phyloP scores from a whole-genome alignment of 2,888 invertebrate species.

The Oligia strigilis region DNA sequence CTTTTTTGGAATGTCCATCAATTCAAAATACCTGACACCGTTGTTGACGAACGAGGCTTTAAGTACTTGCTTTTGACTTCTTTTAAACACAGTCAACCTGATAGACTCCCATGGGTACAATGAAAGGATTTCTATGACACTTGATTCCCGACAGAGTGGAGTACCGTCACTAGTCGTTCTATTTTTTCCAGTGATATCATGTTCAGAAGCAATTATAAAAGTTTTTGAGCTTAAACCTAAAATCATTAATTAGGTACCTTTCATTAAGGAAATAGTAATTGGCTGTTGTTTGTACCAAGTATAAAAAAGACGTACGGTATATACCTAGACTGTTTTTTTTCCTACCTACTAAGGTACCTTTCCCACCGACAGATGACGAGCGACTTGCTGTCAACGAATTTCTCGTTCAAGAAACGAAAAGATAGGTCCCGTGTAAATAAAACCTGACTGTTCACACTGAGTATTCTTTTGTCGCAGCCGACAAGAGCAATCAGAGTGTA shows the following conservation, averaged over 20 bases:
- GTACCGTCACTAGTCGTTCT: constrained; percentile 19
- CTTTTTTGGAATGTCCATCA: constrained; percentile 91
- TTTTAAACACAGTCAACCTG: constrained; percentile 89
- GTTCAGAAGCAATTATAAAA: constrained; percentile 68
- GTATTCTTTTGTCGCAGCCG: background rate
- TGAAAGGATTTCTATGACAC: constrained; percentile 63
- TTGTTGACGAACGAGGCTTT: constrained; percentile 90
- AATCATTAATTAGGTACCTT: constrained; percentile 9
- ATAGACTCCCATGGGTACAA: constrained; percentile 69
- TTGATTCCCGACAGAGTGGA: constrained; percentile 34
- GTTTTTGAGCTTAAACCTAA: constrained; percentile 74
- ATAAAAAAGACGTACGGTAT: background rate
- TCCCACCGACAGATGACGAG: background rate
- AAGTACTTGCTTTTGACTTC: constrained; percentile 90
- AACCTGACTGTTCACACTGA: background rate
- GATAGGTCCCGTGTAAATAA: background rate
- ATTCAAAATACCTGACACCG: constrained; percentile 91
- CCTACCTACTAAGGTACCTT: background rate
- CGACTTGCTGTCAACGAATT: background rate
- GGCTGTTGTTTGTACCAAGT: background rate
- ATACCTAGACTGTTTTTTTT: no score
- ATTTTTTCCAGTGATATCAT: constrained; percentile 44
- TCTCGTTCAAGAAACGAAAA: background rate
- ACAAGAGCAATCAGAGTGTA: background rate
- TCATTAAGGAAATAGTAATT: background rate